These are phyloP conservation scores for Phaetusa simplex DNA, from an alignment of 2,113 vertebrate genomes.

Conservation along the genomic window DNA sequence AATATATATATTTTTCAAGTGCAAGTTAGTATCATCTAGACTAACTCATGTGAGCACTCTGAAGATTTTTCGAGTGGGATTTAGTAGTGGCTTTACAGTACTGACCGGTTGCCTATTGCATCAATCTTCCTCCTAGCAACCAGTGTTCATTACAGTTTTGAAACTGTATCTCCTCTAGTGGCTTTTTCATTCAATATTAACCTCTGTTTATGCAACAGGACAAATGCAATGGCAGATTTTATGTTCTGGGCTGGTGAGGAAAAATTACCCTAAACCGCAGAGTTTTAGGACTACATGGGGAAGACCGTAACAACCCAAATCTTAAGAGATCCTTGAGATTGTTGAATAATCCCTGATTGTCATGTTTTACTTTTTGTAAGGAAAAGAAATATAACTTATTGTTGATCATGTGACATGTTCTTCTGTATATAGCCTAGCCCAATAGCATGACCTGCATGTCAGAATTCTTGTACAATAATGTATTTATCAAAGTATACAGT, in stretches of 20 bases:
- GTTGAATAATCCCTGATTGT: conserved; percentile 69
- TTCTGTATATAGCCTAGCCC: conserved; percentile 65
- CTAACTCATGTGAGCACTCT: conserved; percentile 39
- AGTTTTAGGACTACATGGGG: conserved; percentile 7
- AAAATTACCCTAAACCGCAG: conserved; percentile 9
- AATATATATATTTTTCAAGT: conserved; percentile 58
- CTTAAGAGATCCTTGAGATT: conserved; percentile 57
- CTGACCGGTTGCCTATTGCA: conserved; percentile 34
- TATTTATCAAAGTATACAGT: conserved; percentile 75
- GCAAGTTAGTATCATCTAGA: conserved; percentile 51
- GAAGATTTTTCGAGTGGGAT: conserved; percentile 54
- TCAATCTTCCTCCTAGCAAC: conserved; percentile 61
- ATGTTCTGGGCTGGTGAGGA: conserved; percentile 59
- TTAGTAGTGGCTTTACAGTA: conserved; percentile 22
- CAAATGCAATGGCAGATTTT: conserved; percentile 55
- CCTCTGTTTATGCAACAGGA: conserved; percentile 54
- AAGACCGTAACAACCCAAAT: not conserved
- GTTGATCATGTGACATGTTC: conserved; percentile 56
- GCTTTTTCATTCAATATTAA: conserved; percentile 55
- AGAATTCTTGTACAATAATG: conserved; percentile 73
- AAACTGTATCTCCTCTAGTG: conserved; percentile 24
- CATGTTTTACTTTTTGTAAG: conserved; percentile 63
- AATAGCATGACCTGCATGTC: conserved; percentile 81
- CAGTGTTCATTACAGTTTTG: conserved; percentile 47
- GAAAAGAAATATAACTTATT: conserved; percentile 50